phyloP scores from a whole-genome alignment of 2,888 invertebrate species.

The Phragmatobia fuliginosa region DNA sequence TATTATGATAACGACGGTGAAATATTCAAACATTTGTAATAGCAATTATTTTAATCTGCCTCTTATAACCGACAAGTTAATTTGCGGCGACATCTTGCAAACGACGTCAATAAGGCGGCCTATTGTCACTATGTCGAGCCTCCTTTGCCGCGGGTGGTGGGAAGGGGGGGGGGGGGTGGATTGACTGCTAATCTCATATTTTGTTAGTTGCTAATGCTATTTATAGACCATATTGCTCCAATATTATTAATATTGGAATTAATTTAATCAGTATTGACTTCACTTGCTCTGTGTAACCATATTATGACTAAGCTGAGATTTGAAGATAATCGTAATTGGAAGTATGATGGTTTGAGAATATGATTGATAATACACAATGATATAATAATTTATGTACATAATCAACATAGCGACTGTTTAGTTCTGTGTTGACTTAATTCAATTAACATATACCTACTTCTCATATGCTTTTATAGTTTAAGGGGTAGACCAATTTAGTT shows the following conservation, averaged over 20 bases:
- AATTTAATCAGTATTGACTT: slow-evolving; percentile 11
- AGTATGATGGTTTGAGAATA: neutral
- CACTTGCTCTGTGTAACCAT: slow-evolving; percentile 9
- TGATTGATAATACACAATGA: neutral
- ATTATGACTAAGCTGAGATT: neutral
- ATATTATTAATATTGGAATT: slow-evolving; percentile 15
- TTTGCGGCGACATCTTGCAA: slow-evolving; percentile 47
- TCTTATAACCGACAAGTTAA: slow-evolving; percentile 48
- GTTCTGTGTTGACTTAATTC: neutral
- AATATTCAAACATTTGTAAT: slow-evolving; percentile 42
- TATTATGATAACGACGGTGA: slow-evolving; percentile 22
- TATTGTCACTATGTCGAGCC: slow-evolving; percentile 32
- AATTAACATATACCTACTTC: neutral
- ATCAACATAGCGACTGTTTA: neutral
- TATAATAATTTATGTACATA: neutral
- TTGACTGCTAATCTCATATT: slow-evolving; percentile 18
- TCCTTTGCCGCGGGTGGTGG: slow-evolving; percentile 6
- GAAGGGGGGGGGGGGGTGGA: too few relatives aligned
- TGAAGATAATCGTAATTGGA: neutral
- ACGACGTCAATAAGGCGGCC: slow-evolving; percentile 45
- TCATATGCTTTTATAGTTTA: too few relatives aligned
- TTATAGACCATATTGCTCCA: slow-evolving; percentile 16
- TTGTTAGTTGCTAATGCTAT: slow-evolving; percentile 18
- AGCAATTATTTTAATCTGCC: slow-evolving; percentile 45
- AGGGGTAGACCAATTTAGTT: too few relatives aligned